Evolutionary conservation across 1,140 invertebrate genomes (phyloP), one percentile per base, ranked within the genome.

Genomic region (Drosophila melanica): DNA sequence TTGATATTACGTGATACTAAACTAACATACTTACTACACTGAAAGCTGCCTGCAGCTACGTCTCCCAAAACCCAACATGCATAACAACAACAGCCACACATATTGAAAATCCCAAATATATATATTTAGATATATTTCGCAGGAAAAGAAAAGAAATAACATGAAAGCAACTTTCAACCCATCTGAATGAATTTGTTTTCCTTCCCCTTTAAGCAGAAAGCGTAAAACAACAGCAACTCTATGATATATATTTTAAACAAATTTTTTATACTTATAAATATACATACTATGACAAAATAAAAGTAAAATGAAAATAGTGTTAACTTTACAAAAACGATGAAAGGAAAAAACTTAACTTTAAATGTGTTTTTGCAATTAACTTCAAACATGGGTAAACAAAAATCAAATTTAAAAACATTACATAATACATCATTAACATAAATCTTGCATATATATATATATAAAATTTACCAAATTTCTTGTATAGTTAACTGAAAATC

Each of bases 1-100:
- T 86, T 86, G 79, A 86, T 87, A 89, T 86, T 89, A 82, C 82
- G 82, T 86, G 82, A 86, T 86, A 86, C 82, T 86, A 87, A 86
- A 89, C 82, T 82, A 75, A 78, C 75, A 75, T 77, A 75, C 62
- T 59, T 53, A 71, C 64, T 62, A 73, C 47, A 75, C 51, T 82
- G 53, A 72, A 82, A 81, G 79, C 67, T 79, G 82, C 79, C 71
- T 76, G 75, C 82, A 86, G 81, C 75, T 79, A 58, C 20, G 64
- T 30, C 71, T 69, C 60, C 59, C 59, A 30, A 30, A 27, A 50
- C 54, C 59, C 45, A 33, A 59, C 58, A 68, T 16, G 37, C 18
- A 58, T 35, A 35, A 33, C 44, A 50, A 39, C 30, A 51, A 58
- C 20, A 27, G 60, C 16, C 12, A 14, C 39, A 59, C n/a, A 51